Evolutionary conservation across 2,888 invertebrate genomes (phyloP).

Genomic region (Stenurella melanura): DNA sequence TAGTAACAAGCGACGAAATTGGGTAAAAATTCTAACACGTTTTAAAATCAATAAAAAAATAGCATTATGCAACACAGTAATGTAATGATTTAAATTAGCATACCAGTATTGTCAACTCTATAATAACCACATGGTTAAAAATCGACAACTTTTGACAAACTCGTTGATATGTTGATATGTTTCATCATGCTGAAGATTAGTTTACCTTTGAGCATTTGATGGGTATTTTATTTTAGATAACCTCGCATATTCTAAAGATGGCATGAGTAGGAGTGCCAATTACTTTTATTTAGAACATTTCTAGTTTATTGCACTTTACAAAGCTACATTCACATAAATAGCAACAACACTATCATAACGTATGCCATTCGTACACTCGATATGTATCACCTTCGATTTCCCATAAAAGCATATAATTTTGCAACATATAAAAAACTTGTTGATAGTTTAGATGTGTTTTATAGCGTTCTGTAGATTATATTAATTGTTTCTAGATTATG

Average conservation of each 20-base stretch:
- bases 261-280: constrained; percentile 52
- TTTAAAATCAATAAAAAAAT: background rate
- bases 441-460: constrained; percentile 25
- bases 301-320: constrained; percentile 25
- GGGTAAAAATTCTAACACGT: background rate
- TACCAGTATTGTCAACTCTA: background rate
- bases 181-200: background rate
- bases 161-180: background rate
- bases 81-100: background rate
- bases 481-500: constrained; percentile 1
- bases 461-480: background rate
- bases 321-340: constrained; percentile 16
- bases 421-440: constrained; percentile 14
- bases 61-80: background rate
- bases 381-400: constrained; percentile 31
- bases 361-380: background rate
- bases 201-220: constrained; percentile 3
- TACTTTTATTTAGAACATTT: constrained; percentile 50
- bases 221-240: constrained; percentile 35
- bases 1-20: background rate
- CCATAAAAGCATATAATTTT: constrained; percentile 30
- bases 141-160: background rate
- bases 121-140: background rate
- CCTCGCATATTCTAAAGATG: constrained; percentile 52
- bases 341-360: constrained; percentile 1